Percentiles rank a stretch among this genome's conserved stretches.
Conservation (phyloP, 2,113 vertebrate species). For the Cyanocitta stelleri region DNA sequence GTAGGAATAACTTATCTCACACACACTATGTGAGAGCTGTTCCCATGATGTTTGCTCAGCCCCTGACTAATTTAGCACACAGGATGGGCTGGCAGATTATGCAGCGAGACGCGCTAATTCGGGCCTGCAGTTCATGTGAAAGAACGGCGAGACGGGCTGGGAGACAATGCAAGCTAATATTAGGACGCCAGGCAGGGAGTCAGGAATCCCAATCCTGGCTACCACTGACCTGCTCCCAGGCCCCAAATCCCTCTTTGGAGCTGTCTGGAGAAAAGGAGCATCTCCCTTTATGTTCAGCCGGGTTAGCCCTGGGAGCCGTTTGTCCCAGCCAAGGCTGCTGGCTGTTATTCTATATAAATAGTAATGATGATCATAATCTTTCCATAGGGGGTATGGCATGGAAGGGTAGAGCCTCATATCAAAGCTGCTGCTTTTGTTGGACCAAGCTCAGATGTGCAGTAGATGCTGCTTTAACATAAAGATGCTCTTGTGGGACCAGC, state of each 20-base stretch:
- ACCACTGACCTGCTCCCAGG: slow-evolving; percentile 29
- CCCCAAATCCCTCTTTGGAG: neutral
- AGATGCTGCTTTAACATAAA: neutral
- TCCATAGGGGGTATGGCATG: neutral
- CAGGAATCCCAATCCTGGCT: slow-evolving; percentile 13
- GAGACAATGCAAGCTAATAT: slow-evolving; percentile 41
- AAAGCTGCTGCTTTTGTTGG: slow-evolving; percentile 11
- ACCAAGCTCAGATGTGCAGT: neutral
- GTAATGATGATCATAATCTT: neutral
- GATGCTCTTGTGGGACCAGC: neutral
- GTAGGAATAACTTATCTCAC: neutral
- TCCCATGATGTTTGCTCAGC: slow-evolving; percentile 31
- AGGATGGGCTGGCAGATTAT: slow-evolving; percentile 8
- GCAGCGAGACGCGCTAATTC: slow-evolving; percentile 35
- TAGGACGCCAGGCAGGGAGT: slow-evolving; percentile 15
- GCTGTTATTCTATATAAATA: slow-evolving; percentile 18
- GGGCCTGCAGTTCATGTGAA: neutral
- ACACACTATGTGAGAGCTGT: neutral
- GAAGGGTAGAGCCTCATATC: rapidly evolving
- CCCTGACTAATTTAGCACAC: slow-evolving; percentile 9
- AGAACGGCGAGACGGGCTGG: neutral
- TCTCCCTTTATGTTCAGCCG: neutral
- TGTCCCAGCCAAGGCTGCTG: slow-evolving; percentile 18
- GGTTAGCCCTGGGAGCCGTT: neutral
- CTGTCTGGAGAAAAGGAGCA: slow-evolving; percentile 5